Evolutionary conservation across 2,888 invertebrate genomes (phyloP).

Genomic region (Leptogaster cylindrica): DNA sequence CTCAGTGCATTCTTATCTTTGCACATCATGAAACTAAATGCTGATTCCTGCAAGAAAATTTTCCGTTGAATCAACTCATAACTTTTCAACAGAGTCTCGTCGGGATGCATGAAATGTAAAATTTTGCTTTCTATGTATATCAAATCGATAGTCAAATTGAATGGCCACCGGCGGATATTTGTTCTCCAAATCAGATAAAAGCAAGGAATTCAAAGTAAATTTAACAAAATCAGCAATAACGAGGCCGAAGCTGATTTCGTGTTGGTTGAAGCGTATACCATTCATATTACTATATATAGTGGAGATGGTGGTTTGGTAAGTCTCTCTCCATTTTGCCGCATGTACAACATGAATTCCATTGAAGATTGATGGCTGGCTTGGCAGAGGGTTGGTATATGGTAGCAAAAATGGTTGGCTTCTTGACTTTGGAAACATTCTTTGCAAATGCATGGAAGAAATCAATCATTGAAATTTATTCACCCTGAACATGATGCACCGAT

Average conservation of each 20-base stretch:
- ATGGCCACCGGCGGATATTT: constrained; percentile 21
- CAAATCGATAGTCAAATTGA: constrained; percentile 34
- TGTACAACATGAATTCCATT: background rate
- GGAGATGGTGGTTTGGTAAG: background rate
- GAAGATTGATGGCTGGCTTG: background rate
- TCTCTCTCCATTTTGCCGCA: background rate
- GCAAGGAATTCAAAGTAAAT: constrained; percentile 25
- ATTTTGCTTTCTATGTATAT: background rate
- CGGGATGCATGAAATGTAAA: background rate
- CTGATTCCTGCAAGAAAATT: background rate
- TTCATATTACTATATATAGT: background rate
- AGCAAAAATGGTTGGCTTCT: too few species aligned
- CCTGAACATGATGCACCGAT: constrained; percentile 1
- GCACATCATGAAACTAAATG: background rate
- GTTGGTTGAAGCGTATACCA: background rate
- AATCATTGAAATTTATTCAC: constrained; percentile 39
- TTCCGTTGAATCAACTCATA: constrained; percentile 22
- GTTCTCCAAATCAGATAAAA: constrained; percentile 36
- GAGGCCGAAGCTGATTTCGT: background rate
- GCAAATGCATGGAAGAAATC: constrained; percentile 36
- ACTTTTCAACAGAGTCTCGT: background rate
- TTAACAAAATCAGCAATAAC: constrained; percentile 40
- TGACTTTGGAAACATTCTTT: background rate
- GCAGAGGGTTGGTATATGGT: too few species aligned
- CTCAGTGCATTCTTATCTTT: constrained; percentile 1